These are phyloP conservation scores for Callopanchax toddi DNA, from an alignment of 2,113 vertebrate genomes.

Conservation along the genomic window DNA sequence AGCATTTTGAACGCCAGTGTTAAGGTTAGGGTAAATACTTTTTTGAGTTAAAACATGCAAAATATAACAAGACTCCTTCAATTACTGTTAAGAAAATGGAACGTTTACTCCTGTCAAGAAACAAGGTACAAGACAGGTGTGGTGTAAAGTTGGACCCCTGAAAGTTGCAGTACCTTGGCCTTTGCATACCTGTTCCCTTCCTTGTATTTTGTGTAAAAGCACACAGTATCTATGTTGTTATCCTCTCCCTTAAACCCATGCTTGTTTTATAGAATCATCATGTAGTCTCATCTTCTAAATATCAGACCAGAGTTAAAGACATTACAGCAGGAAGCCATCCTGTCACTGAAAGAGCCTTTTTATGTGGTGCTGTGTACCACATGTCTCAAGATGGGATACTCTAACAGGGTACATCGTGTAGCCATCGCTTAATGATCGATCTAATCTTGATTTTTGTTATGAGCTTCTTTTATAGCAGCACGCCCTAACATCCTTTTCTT, in stretches of 20 bases:
- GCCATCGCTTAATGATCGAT: background rate
- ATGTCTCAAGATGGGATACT: background rate
- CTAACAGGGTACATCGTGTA: background rate
- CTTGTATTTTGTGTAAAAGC: background rate
- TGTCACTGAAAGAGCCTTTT: conserved; percentile 18
- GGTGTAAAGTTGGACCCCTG: background rate
- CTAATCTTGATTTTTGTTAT: conserved; percentile 1
- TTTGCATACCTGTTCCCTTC: background rate
- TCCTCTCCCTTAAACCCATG: background rate
- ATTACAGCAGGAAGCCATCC: conserved; percentile 41
- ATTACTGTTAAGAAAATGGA: no score
- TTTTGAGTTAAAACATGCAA: no score
- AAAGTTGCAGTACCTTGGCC: no score
- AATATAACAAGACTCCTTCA: no score
- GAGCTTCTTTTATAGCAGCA: conserved; percentile 23
- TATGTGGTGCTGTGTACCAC: background rate
- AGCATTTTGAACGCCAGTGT: no score
- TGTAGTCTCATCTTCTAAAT: conserved; percentile 39
- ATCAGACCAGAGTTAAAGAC: conserved; percentile 28
- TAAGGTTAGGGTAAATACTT: no score
- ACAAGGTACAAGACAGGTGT: no score
- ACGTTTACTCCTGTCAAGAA: no score
- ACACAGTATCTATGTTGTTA: background rate
- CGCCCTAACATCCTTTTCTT: conserved; percentile 2
- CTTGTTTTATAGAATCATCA: no score